phyloP scores from a whole-genome alignment of 2,888 invertebrate species.

The Drosophila meridionalis region DNA sequence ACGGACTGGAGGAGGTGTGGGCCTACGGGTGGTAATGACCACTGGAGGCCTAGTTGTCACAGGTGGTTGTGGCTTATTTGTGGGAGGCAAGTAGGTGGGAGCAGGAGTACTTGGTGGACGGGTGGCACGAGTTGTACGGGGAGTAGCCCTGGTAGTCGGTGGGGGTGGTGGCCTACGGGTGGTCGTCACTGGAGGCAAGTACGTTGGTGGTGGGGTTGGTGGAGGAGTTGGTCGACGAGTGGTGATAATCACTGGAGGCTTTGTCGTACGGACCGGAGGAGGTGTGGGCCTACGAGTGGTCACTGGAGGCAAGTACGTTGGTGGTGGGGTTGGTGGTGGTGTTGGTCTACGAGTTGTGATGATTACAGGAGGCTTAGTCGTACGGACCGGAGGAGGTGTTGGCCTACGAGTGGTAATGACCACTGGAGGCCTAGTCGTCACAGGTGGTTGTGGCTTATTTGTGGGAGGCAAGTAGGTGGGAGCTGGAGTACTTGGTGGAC shows the following conservation, averaged over 20 bases:
- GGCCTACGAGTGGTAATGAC: no score
- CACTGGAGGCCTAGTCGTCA: no score
- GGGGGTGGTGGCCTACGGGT: slow-evolving; percentile 41
- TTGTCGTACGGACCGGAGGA: slow-evolving; percentile 4
- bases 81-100: slow-evolving; percentile 61
- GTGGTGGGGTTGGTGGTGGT: slow-evolving; percentile 16
- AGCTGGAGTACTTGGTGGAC: slow-evolving; percentile 24
- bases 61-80: slow-evolving; percentile 47
- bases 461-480: slow-evolving; percentile 63
- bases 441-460: slow-evolving; percentile 41
- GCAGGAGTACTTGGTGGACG: slow-evolving; percentile 41
- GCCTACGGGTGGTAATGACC: slow-evolving; percentile 41
- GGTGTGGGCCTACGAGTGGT: slow-evolving; percentile 46
- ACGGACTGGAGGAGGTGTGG: slow-evolving; percentile 25
- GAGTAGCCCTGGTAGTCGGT: slow-evolving; percentile 8
- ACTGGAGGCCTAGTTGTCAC: slow-evolving; percentile 30
- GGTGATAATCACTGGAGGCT: slow-evolving; percentile 30
- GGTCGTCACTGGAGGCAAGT: slow-evolving; percentile 1
- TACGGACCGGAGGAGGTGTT: no score
- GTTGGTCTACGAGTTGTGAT: slow-evolving; percentile 46
- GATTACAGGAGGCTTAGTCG: slow-evolving; percentile 30
- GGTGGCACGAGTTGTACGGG: slow-evolving; percentile 29
- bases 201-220: slow-evolving; percentile 9
- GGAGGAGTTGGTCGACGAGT: slow-evolving; percentile 30
- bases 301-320: background rate